Evolutionary conservation across 2,797 vertebrate genomes (phyloP).

Genomic region (Acomys russatus): DNA sequence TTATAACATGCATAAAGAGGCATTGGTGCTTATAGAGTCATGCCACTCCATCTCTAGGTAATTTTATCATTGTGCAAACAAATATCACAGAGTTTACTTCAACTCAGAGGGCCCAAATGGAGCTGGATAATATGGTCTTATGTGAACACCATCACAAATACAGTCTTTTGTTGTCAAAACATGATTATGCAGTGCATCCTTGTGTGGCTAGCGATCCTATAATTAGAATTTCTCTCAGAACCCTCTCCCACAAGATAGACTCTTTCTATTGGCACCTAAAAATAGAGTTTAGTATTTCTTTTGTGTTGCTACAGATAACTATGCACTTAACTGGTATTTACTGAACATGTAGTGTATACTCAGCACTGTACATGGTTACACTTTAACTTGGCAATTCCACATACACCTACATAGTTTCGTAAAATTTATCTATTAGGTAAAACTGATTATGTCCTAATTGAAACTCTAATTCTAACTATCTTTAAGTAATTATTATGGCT

Average conservation of each 20-base stretch:
- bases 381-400: slow-evolving; percentile 15
- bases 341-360: slow-evolving; percentile 16
- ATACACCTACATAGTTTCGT: not conserved
- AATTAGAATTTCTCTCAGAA: slow-evolving; percentile 56
- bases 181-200: not conserved
- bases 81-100: not conserved
- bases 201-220: not conserved
- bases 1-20: slow-evolving; percentile 45
- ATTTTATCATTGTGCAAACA: not conserved
- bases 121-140: not conserved
- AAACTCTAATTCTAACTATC: slow-evolving; percentile 22
- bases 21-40: slow-evolving; percentile 26
- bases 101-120: not conserved
- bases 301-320: not conserved
- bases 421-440: slow-evolving; percentile 24
- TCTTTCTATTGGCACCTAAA: not conserved
- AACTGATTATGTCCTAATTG: slow-evolving; percentile 8
- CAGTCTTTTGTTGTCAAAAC: not conserved
- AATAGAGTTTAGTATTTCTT: slow-evolving; percentile 22
- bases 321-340: slow-evolving; percentile 21
- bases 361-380: not conserved
- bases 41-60: not conserved
- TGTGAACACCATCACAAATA: not conserved
- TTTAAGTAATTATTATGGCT: not conserved
- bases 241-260: not conserved